Evolutionary conservation across 2,113 vertebrate genomes (phyloP).

Genomic region (Oryzias woworae): DNA sequence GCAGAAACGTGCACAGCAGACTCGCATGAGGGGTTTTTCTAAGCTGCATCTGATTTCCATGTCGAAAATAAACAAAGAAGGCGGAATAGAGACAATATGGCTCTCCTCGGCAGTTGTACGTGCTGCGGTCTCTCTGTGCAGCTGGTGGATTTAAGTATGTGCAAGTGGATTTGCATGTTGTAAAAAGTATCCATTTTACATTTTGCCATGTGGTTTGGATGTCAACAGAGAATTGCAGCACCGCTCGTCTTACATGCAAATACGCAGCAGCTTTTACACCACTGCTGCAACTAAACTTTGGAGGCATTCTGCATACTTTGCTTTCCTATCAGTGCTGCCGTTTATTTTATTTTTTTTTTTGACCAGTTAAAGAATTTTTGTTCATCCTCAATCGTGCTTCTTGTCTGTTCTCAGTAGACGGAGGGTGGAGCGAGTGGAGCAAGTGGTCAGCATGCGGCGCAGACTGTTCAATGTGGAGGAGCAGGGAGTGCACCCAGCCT

Average conservation of each 20-base stretch:
- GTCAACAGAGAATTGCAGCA: conserved; percentile 42
- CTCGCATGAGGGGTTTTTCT: conserved; percentile 40
- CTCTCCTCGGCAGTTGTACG: conserved; percentile 48
- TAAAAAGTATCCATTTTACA: conserved; percentile 52
- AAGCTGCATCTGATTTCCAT: conserved; percentile 68
- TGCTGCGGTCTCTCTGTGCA: conserved; percentile 41
- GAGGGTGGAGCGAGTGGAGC: conserved; percentile 96
- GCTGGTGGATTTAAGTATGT: conserved; percentile 59
- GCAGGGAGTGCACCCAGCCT: conserved; percentile 92
- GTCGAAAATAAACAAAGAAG: conserved; percentile 52
- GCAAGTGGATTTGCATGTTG: conserved; percentile 68
- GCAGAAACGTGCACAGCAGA: conserved; percentile 9
- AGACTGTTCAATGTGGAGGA: conserved; percentile 95
- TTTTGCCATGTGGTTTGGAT: conserved; percentile 41
- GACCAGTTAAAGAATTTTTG: conserved; percentile 9
- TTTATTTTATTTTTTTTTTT: not conserved
- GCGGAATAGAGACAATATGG: conserved; percentile 44
- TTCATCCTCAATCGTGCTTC: conserved; percentile 9
- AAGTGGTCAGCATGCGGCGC: conserved; percentile 92
- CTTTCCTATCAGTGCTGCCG: conserved; percentile 30
- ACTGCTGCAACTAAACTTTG: conserved; percentile 15
- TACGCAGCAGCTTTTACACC: conserved; percentile 25
- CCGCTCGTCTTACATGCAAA: conserved; percentile 45
- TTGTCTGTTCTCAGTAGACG: conserved; percentile 82
- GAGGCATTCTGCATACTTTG: conserved; percentile 18